These are phyloP conservation scores for Psephotus haematonotus DNA, from an alignment of 2,113 vertebrate species.

Conservation along the genomic window DNA sequence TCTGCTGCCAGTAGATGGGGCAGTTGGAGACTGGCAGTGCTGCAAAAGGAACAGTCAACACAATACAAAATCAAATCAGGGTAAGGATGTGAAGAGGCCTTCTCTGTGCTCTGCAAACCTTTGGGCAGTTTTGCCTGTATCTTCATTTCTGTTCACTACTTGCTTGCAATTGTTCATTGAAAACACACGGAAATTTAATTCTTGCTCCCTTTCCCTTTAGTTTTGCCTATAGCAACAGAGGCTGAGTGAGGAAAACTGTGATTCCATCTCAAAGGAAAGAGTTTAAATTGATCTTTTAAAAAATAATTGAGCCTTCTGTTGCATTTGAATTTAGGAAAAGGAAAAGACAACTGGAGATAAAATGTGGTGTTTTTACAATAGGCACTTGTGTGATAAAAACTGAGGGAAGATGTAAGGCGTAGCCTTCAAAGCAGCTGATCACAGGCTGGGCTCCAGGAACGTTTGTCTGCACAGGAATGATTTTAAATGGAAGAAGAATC, in stretches of 20 bases:
- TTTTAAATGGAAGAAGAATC: background rate
- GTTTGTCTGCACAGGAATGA: background rate
- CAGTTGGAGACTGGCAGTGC: background rate
- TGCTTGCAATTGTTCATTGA: background rate
- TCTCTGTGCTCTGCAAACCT: background rate
- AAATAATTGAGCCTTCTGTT: background rate
- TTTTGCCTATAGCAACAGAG: background rate
- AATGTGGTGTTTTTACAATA: background rate
- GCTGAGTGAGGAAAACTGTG: background rate
- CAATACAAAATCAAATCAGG: background rate
- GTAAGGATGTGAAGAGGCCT: background rate
- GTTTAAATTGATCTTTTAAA: background rate
- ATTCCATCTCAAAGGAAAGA: background rate
- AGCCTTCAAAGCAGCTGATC: background rate
- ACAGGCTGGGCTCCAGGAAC: background rate
- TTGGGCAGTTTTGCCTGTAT: background rate
- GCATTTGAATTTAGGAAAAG: background rate
- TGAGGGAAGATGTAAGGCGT: background rate
- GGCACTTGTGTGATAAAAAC: background rate
- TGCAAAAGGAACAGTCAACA: background rate
- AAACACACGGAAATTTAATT: background rate
- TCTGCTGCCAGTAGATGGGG: constrained; percentile 24
- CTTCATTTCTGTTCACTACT: background rate
- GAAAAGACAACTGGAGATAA: background rate
- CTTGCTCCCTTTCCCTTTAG: background rate